phyloP scores from a whole-genome alignment of 2,888 invertebrate genomes.

The Panopea generosa region DNA sequence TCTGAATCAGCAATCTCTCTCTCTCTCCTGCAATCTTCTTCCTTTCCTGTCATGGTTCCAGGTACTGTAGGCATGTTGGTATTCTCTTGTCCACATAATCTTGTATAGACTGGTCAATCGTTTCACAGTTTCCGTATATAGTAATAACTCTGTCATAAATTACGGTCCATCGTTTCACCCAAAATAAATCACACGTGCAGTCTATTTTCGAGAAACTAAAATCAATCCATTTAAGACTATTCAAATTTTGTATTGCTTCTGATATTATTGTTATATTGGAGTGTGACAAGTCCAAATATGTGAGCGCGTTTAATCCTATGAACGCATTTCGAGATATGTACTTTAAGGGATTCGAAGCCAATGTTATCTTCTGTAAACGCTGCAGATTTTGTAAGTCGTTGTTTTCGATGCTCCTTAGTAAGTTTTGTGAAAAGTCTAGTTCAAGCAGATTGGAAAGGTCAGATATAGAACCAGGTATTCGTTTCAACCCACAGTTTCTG shows the following conservation, averaged over 20 bases:
- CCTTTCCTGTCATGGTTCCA: background rate
- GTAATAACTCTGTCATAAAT: conserved; percentile 1
- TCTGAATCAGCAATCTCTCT: too few relatives aligned
- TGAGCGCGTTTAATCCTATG: conserved; percentile 24
- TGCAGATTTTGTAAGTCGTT: conserved; percentile 51
- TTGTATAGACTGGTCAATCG: conserved; percentile 49
- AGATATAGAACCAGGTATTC: conserved; percentile 55
- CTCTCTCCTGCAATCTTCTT: too few relatives aligned
- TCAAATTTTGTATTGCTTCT: conserved; percentile 46
- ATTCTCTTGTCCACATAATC: conserved; percentile 50
- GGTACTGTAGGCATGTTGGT: conserved; percentile 56
- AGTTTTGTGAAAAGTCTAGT: conserved; percentile 61
- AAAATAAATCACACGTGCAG: conserved; percentile 63
- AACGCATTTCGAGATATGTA: conserved; percentile 57
- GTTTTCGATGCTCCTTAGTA: conserved; percentile 58
- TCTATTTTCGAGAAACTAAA: conserved; percentile 40
- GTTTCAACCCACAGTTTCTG: conserved; percentile 52
- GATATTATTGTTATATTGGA: conserved; percentile 51
- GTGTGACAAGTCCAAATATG: conserved; percentile 45
- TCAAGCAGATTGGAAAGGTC: conserved; percentile 28
- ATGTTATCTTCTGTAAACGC: conserved; percentile 37
- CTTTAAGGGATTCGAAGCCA: conserved; percentile 56
- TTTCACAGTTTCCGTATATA: conserved; percentile 56
- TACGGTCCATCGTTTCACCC: conserved; percentile 44
- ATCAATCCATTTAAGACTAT: conserved; percentile 11